Conservation (phyloP, 2,113 vertebrate species). For the Camelus dromedarius region DNA sequence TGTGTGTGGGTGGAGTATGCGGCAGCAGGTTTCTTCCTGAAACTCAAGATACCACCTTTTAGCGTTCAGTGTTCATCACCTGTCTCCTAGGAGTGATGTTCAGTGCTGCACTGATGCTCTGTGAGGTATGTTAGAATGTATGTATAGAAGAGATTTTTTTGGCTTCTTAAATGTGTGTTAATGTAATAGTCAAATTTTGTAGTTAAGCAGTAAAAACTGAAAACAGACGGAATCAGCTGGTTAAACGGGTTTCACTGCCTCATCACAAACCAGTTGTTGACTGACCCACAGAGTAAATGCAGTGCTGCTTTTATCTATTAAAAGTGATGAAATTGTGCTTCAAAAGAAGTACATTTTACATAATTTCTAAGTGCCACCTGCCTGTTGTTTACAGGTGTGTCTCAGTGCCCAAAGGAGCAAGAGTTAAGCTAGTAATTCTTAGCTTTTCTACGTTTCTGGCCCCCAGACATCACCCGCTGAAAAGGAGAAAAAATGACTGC, state of each 20-base stretch:
- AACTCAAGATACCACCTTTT: background rate
- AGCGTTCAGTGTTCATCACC: background rate
- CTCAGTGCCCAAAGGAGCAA: background rate
- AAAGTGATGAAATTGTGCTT: background rate
- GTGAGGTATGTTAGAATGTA: background rate
- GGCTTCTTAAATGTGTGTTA: background rate
- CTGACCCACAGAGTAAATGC: background rate
- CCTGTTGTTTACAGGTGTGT: background rate
- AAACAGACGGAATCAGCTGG: background rate
- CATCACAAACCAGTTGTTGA: background rate
- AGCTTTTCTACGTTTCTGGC: slow-evolving; percentile 12
- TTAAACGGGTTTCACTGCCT: background rate
- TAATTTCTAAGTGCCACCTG: background rate
- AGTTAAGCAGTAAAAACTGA: background rate
- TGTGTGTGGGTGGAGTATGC: background rate
- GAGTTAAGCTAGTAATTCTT: background rate
- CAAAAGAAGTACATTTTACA: background rate
- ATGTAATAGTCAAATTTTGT: slow-evolving; percentile 14
- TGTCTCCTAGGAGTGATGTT: background rate
- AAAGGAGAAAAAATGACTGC: background rate
- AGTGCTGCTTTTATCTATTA: background rate
- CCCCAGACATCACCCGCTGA: background rate
- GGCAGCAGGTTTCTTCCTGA: background rate
- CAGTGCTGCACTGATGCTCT: background rate
- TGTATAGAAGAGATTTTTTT: background rate